Percentiles rank a stretch among this genome's conserved stretches.
These are phyloP conservation scores for Hypsopygia costalis DNA, from an alignment of 2,888 invertebrate genomes.

Conservation along the genomic window DNA sequence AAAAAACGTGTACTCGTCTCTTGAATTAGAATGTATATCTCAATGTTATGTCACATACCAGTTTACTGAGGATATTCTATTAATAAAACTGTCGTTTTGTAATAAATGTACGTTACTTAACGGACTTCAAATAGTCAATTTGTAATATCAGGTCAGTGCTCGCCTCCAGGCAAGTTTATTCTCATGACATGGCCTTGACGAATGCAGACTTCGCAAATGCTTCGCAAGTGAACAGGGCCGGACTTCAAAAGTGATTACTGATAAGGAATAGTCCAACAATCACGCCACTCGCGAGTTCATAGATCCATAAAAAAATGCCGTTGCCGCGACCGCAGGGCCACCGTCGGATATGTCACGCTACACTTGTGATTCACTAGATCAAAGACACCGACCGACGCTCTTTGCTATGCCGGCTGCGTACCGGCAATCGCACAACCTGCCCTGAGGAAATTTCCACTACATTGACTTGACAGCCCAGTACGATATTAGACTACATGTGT, in stretches of 20 bases:
- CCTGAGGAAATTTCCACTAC: conserved; percentile 56
- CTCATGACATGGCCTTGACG: not conserved
- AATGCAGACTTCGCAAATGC: not conserved
- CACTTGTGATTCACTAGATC: conserved; percentile 54
- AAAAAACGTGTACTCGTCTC: conserved; percentile 14
- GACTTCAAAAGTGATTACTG: conserved; percentile 5
- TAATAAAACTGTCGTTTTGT: no score
- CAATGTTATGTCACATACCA: not conserved
- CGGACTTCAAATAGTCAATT: not conserved
- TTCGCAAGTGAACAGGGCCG: conserved; percentile 4
- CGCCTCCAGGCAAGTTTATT: not conserved
- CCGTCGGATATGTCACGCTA: conserved; percentile 61
- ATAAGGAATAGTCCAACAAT: conserved; percentile 5
- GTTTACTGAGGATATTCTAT: not conserved
- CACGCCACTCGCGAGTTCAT: conserved; percentile 35
- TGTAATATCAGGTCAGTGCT: not conserved
- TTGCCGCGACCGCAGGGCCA: conserved; percentile 43
- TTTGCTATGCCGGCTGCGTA: conserved; percentile 49
- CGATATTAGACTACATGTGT: conserved; percentile 3
- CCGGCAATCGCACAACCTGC: conserved; percentile 36
- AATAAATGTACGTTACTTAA: not conserved
- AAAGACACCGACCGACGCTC: conserved; percentile 56
- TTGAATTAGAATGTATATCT: conserved; percentile 22
- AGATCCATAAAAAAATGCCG: conserved; percentile 52
- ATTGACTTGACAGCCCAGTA: conserved; percentile 37